These are phyloP conservation scores for Centropyge bicolor DNA, from an alignment of 2,797 vertebrate genomes.

Conservation along the genomic window DNA sequence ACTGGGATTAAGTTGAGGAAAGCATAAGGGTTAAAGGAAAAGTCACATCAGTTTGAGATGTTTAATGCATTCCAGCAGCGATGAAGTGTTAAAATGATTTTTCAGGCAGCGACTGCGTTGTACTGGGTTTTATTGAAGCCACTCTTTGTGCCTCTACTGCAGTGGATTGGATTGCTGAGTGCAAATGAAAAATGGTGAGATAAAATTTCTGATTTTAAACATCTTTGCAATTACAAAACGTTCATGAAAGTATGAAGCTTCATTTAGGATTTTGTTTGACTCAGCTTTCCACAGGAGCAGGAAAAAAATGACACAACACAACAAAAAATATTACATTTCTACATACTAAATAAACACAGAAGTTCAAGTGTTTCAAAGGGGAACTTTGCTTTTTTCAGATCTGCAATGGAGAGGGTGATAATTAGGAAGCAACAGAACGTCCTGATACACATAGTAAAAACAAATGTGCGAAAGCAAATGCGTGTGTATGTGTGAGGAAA, in stretches of 20 bases:
- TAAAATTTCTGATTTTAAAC: background rate
- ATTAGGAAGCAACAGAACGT: background rate
- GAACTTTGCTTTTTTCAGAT: background rate
- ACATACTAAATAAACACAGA: background rate
- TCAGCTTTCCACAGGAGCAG: background rate
- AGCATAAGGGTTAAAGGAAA: background rate
- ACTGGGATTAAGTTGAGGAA: constrained; percentile 4
- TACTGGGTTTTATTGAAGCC: background rate
- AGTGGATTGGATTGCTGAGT: background rate
- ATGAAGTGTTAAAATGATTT: background rate
- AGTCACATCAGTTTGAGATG: background rate
- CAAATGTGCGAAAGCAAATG: constrained; percentile 17
- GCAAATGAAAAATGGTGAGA: background rate
- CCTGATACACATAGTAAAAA: constrained; percentile 12
- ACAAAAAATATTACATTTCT: no score
- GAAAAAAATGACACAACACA: no score
- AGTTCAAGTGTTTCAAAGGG: background rate
- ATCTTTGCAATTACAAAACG: background rate
- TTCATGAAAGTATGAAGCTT: background rate
- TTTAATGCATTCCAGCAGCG: background rate
- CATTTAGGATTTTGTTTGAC: background rate
- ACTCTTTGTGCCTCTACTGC: background rate
- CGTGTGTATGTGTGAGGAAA: constrained; percentile 51
- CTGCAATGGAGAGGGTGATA: background rate
- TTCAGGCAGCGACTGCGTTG: background rate